Evolutionary conservation across 1,140 invertebrate genomes (phyloP).

Genomic region (Aphelinus certus): DNA sequence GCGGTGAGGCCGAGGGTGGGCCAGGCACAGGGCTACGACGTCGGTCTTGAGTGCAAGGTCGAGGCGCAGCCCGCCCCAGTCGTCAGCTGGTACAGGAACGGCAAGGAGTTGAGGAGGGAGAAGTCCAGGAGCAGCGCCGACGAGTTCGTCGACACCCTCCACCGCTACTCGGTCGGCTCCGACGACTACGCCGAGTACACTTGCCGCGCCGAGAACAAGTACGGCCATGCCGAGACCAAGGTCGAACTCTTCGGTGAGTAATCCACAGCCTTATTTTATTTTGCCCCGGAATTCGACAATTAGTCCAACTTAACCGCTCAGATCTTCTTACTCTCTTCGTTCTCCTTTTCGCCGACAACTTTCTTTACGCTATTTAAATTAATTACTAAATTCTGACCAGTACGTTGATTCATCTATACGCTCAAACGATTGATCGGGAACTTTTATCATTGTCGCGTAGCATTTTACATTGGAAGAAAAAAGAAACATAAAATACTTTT

Average conservation of each 20-base stretch:
- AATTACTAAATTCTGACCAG: too few species aligned
- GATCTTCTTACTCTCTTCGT: too few species aligned
- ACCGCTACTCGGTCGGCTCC: not conserved
- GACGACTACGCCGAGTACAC: conserved; percentile 26
- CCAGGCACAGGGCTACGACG: conserved; percentile 18
- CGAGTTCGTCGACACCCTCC: conserved; percentile 9
- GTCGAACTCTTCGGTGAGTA: conserved; percentile 34
- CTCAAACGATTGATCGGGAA: too few species aligned
- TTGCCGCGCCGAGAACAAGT: conserved; percentile 25
- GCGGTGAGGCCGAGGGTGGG: conserved; percentile 33
- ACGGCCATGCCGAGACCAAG: conserved; percentile 19
- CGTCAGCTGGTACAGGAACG: conserved; percentile 14
- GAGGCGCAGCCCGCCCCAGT: conserved; percentile 20
- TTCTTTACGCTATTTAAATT: too few species aligned
- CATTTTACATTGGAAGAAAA: too few species aligned
- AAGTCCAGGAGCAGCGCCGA: not conserved
- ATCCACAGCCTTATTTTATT: too few species aligned
- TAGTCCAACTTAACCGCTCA: too few species aligned
- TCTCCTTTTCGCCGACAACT: too few species aligned
- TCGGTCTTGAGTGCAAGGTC: conserved; percentile 26
- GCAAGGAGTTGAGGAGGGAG: not conserved
- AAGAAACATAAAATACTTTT: too few species aligned
- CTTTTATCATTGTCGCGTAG: too few species aligned
- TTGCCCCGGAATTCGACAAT: too few species aligned
- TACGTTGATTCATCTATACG: too few species aligned